Evolutionary conservation across 2,797 vertebrate species (phyloP), one percentile per base, ranked within the genome.

Genomic region (Sebastiscus albofasciatus): DNA sequence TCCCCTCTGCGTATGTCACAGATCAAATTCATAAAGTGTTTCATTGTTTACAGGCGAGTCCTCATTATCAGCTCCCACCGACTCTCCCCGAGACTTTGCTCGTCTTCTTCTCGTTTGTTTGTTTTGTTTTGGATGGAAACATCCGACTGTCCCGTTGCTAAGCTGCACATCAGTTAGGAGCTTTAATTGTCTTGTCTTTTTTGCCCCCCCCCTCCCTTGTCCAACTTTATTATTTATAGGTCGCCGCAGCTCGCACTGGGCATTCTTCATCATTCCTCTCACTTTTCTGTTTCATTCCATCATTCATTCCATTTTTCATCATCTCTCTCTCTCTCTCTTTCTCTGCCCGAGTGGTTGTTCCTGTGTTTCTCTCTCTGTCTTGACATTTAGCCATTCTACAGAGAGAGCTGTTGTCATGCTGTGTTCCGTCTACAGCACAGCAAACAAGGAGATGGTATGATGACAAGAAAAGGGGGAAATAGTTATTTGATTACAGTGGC

Each of bases 1-100:
- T 90, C 89, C 84, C 85, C 78, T 75, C 77, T 80, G 80, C 89
- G 87, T 60, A 31, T 78, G 80, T 82, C 80, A 79, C 80, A 74
- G 86, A 92, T 89, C 89, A 92, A 58, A 90, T 81, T 70, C 29
- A 29, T 74, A 71, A 75, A 81, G 78, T 73, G 72, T 79, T 83
- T 86, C 77, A 74, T 89, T 93, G 91, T 94, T 94, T 94, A 92
- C 88, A 82, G 85, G 79, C 77, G 4, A 78, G 72, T 77, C 81
- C 72, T 87, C 84, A 85, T 92, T 89, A 90, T 86, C 68, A 59
- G 66, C 68, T 34, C 66, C 16, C 58, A 14, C 58, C 16, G 46
- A 81, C 62, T 78, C 54, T 70, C 65, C 11, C 46, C 1, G 54
- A 74, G 46, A 80, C 39, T 22, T 56, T 20, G 20, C 26, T 52